Evolutionary conservation across 2,888 invertebrate species (phyloP).

Genomic region (Acanthosepion esculentum): DNA sequence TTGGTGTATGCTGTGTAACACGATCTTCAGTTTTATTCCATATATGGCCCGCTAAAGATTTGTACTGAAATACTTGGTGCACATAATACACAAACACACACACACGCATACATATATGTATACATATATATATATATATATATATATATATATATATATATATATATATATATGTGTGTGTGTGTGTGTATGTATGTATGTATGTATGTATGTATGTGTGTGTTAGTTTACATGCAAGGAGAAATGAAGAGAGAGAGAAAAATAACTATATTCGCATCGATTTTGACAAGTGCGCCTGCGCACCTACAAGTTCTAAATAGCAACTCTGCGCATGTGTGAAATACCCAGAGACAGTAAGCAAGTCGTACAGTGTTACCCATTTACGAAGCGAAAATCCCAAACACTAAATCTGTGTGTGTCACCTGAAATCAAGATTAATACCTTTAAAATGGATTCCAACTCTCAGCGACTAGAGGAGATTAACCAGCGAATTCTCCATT

Average conservation of each 20-base stretch:
- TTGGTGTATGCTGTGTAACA: too few relatives aligned
- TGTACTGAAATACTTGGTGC: too few relatives aligned
- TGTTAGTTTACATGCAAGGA: not conserved
- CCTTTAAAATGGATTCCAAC: slow-evolving; percentile 22
- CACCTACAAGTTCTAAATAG: not conserved
- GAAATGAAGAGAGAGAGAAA: not conserved
- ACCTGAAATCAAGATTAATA: slow-evolving; percentile 7
- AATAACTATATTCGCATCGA: not conserved
- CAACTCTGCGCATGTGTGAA: not conserved
- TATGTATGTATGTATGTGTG: too few relatives aligned
- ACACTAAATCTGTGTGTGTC: not conserved
- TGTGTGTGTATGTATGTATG: too few relatives aligned
- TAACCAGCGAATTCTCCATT: not conserved
- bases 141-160: too few relatives aligned
- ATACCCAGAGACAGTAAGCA: not conserved
- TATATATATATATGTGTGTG: too few relatives aligned
- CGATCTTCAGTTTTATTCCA: too few relatives aligned
- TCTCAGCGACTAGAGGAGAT: not conserved
- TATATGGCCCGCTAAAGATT: too few relatives aligned
- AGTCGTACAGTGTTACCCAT: not conserved
- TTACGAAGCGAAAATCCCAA: slow-evolving; percentile 1
- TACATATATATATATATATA: too few relatives aligned
- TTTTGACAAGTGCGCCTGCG: not conserved
- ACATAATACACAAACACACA: too few relatives aligned
- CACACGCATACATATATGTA: too few relatives aligned